Evolutionary conservation across 2,797 vertebrate genomes (phyloP).

Genomic region (Syngnathus rostellatus): DNA sequence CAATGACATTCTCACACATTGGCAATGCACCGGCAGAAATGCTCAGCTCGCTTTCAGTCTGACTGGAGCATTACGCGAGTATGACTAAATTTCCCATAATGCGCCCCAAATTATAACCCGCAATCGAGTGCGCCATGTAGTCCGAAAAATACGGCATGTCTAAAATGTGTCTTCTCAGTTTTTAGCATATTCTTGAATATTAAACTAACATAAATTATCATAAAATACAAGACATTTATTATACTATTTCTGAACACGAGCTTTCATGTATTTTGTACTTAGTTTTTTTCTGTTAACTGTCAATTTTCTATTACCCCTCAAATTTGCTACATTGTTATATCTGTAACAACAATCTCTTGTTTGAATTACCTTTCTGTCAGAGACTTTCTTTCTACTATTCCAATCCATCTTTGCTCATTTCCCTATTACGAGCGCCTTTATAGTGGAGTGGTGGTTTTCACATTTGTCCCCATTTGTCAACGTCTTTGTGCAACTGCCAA

Average conservation of each 20-base stretch:
- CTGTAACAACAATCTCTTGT: conserved; percentile 40
- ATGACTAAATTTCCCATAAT: too few relatives aligned
- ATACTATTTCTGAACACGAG: conserved; percentile 20
- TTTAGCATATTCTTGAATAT: background rate
- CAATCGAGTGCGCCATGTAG: too few relatives aligned
- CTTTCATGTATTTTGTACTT: conserved; percentile 17
- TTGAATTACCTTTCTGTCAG: conserved; percentile 43
- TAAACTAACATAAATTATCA: background rate
- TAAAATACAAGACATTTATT: background rate
- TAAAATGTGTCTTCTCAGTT: background rate
- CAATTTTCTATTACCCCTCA: background rate
- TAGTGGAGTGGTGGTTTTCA: conserved; percentile 32
- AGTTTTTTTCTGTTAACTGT: background rate
- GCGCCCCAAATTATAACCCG: too few relatives aligned
- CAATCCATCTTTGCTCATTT: conserved; percentile 21
- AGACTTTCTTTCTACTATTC: conserved; percentile 1
- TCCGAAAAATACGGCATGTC: background rate
- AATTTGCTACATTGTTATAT: background rate
- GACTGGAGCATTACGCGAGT: too few relatives aligned
- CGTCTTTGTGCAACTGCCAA: background rate
- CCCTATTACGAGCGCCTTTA: conserved; percentile 16
- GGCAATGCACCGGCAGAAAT: too few relatives aligned
- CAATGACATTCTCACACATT: too few relatives aligned
- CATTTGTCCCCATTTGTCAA: conserved; percentile 8
- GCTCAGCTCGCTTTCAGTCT: too few relatives aligned